Base-by-base conservation (phyloP, 1,140 invertebrate genomes). In the Homarus americanus region DNA sequence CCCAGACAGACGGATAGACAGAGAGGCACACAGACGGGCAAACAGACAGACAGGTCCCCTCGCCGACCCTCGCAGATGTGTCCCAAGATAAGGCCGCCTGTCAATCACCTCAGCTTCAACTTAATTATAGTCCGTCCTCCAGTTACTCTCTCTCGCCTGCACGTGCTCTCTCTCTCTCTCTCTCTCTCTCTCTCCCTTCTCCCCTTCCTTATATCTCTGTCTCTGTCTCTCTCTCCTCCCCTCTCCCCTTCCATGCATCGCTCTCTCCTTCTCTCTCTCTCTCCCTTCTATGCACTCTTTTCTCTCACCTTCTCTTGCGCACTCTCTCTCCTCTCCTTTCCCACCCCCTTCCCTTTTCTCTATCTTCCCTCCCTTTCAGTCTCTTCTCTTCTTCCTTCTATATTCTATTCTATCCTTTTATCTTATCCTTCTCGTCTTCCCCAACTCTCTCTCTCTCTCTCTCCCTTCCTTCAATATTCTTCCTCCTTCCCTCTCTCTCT, bases 121-220 rank as follows among this genome's bases (percentile, higher is more conserved):
- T 82, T 82, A 82, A 82, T 82, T 82, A 82, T 53, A 53, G 24
- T 82, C 20, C n/a, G 44, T 53, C 78, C 24, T 7, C 24, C 44
- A 17, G 44, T 34, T 34, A 28, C 9, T 36, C 41, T 17, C 15
- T 10, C n/a, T 20, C n/a, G 12, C 78, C 72, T 75, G 72, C 72
- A 75, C 72, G 72, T 75, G 72, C 72, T 75, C 3, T 24, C 32
- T 24, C 66, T 49, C 15, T 15, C 44, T 15, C n/a, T n/a, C n/a
- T n/a, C n/a, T 28, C 40, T 73, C 36, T 28, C 2, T 5, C 4
- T 28, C 20, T 24, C 38, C 72, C 7, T 63, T 24, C 58, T 63
- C 9, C 53, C 53, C 9, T 63, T 17, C 58, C 58, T 15, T 49
- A n/a, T n/a, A n/a, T 40, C 36, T 40, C 1, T 15, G 1, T 3